Evolutionary conservation across 2,113 vertebrate genomes (phyloP).

Genomic region (Cryptomyrus ogoouensis): DNA sequence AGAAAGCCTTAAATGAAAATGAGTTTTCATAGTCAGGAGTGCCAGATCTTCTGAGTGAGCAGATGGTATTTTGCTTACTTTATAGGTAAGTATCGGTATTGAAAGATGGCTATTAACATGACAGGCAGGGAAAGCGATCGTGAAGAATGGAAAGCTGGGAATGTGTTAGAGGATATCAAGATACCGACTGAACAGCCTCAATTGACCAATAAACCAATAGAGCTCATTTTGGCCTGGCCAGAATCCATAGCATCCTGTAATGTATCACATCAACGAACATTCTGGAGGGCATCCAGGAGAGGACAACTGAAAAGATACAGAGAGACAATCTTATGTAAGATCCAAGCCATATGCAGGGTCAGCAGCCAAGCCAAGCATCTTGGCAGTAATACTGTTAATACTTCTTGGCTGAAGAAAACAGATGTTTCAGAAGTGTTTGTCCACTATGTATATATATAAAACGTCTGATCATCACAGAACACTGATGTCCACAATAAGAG

Average conservation of each 20-base stretch:
- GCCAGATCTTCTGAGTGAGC: not conserved
- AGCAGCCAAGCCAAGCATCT: not conserved
- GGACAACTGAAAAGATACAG: not conserved
- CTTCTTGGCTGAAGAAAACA: not conserved
- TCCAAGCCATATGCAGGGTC: not conserved
- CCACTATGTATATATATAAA: not conserved
- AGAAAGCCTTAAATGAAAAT: not conserved
- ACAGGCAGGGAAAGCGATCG: not conserved
- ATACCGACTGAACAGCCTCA: not conserved
- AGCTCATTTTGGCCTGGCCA: not conserved
- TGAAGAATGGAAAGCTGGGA: not conserved
- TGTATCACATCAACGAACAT: not conserved
- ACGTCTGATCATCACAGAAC: not conserved
- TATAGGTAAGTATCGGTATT: not conserved
- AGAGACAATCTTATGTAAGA: not conserved
- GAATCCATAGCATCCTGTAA: not conserved
- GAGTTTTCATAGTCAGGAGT: not conserved
- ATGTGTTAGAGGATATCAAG: not conserved
- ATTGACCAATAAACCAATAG: not conserved
- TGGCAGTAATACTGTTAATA: not conserved
- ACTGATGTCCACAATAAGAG: not conserved
- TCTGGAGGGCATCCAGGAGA: not conserved
- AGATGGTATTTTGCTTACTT: not conserved
- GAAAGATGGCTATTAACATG: not conserved
- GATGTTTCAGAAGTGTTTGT: not conserved